These are phyloP conservation scores for Athripsodes cinereus DNA, from an alignment of 2,888 invertebrate genomes.

Conservation along the genomic window DNA sequence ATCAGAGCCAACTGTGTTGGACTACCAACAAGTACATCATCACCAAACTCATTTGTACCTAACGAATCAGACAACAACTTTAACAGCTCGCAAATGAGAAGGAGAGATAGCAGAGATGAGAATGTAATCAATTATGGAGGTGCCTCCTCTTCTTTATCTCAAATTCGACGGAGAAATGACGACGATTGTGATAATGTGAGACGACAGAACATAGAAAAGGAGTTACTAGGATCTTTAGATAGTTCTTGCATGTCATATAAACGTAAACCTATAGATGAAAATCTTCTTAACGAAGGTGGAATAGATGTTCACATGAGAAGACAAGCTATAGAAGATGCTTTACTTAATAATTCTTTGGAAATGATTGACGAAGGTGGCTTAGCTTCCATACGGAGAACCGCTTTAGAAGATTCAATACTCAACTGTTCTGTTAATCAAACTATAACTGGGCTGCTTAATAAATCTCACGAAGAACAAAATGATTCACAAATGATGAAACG, in stretches of 20 bases:
- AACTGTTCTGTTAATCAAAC: slow-evolving; percentile 17
- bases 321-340: slow-evolving; percentile 18
- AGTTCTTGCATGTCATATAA: slow-evolving; percentile 11
- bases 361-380: slow-evolving; percentile 13
- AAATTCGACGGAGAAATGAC: slow-evolving; percentile 8
- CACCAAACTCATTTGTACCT: neutral
- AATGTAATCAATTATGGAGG: slow-evolving; percentile 5
- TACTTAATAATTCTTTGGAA: slow-evolving; percentile 17
- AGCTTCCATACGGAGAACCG: slow-evolving; percentile 10
- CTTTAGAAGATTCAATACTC: slow-evolving; percentile 17
- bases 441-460: slow-evolving; percentile 5
- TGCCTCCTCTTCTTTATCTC: slow-evolving; percentile 5
- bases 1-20: slow-evolving; percentile 16
- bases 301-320: slow-evolving; percentile 10
- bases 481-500: slow-evolving; percentile 15
- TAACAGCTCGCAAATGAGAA: slow-evolving; percentile 1
- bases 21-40: slow-evolving; percentile 6
- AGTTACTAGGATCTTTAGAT: slow-evolving; percentile 7
- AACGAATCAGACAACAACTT: neutral
- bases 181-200: neutral
- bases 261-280: slow-evolving; percentile 13
- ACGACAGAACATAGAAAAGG: slow-evolving; percentile 12
- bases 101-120: slow-evolving; percentile 3
- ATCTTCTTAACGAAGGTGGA: slow-evolving; percentile 9
- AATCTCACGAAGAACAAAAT: slow-evolving; percentile 10